Evolutionary conservation across 2,797 vertebrate species (phyloP).

Genomic region (Falco biarmicus): DNA sequence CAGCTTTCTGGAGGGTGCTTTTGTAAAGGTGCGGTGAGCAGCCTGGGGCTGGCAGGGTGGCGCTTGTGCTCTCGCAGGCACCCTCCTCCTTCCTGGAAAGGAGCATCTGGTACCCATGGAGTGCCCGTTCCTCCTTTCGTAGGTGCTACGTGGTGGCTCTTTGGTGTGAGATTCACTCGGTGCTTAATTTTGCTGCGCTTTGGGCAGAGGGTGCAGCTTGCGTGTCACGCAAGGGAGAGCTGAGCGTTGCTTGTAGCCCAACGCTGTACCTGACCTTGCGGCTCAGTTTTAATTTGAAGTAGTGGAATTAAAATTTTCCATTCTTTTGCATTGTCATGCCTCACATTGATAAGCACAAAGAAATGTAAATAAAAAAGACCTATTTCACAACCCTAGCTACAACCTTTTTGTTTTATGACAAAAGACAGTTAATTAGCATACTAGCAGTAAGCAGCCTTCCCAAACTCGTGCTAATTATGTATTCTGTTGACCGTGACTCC

Average conservation of each 20-base stretch:
- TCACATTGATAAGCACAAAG: constrained; percentile 78
- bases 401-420: constrained; percentile 86
- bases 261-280: constrained; percentile 57
- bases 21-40: not conserved
- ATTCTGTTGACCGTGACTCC: constrained; percentile 88
- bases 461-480: constrained; percentile 89
- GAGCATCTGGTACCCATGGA: not conserved
- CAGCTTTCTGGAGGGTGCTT: not conserved
- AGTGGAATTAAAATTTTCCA: constrained; percentile 76
- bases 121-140: not conserved
- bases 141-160: not conserved
- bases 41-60: not conserved
- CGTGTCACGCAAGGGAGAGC: fast-evolving
- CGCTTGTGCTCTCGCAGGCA: not conserved
- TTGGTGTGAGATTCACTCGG: not conserved
- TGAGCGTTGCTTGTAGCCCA: not conserved
- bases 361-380: constrained; percentile 85
- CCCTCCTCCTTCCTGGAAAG: not conserved
- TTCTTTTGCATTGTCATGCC: constrained; percentile 82
- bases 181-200: not conserved
- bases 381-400: constrained; percentile 76
- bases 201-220: not conserved
- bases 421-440: constrained; percentile 90
- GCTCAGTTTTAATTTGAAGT: constrained; percentile 63
- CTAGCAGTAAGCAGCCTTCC: constrained; percentile 84